Conservation (phyloP, 2,113 vertebrate species). For the Holacanthus passer region DNA sequence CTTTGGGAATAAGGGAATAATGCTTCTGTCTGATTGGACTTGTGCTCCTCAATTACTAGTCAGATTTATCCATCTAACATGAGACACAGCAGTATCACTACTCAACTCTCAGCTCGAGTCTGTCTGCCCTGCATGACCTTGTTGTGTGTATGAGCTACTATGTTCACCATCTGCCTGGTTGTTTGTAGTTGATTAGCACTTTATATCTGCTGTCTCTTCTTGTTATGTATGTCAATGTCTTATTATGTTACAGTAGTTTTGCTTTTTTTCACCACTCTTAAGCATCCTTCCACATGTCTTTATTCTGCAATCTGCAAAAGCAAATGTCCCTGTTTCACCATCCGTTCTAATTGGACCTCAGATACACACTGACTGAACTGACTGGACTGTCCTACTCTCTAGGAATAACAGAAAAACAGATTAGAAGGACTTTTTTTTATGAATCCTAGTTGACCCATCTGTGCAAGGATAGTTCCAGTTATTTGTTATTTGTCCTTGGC, state of each 20-base stretch:
- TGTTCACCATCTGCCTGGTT: background rate
- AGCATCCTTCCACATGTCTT: background rate
- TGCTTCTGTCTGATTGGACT: background rate
- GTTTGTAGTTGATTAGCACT: background rate
- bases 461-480: no score
- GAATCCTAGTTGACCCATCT: no score
- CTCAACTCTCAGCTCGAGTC: constrained; percentile 79
- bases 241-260: background rate
- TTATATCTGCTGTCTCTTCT: constrained; percentile 1
- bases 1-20: background rate
- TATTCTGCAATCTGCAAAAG: background rate
- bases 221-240: constrained; percentile 11
- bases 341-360: background rate
- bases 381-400: no score
- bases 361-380: background rate
- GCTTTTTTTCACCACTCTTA: background rate
- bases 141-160: background rate
- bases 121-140: constrained; percentile 62
- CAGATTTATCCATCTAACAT: background rate
- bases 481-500: no score
- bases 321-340: background rate
- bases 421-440: no score
- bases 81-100: constrained; percentile 80
- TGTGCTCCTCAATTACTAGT: background rate
- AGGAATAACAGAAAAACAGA: no score